Evolutionary conservation across 2,797 vertebrate genomes (phyloP).

Genomic region (Selene dorsalis): DNA sequence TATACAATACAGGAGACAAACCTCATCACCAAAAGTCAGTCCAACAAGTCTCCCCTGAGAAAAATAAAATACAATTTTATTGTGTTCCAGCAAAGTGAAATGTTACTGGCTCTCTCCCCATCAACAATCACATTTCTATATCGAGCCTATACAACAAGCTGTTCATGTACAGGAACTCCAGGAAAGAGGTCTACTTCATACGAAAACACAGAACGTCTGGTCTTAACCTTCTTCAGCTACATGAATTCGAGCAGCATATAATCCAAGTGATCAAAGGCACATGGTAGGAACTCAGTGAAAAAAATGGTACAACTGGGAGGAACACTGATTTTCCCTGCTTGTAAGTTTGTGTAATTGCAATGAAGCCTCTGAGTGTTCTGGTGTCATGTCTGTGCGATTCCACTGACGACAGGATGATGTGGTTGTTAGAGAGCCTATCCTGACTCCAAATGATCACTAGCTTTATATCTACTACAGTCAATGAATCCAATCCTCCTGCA

Average conservation of each 20-base stretch:
- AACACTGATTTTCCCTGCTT: constrained; percentile 24
- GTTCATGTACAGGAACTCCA: not conserved
- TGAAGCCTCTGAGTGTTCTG: constrained; percentile 37
- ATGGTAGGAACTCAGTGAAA: not conserved
- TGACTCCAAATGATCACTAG: constrained; percentile 23
- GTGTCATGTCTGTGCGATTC: constrained; percentile 26
- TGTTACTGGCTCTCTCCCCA: not conserved
- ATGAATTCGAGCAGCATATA: not conserved
- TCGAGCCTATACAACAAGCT: no score
- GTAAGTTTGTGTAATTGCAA: constrained; percentile 37
- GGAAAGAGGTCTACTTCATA: not conserved
- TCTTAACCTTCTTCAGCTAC: not conserved
- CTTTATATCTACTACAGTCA: constrained; percentile 38
- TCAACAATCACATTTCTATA: not conserved
- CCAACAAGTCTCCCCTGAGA: not conserved
- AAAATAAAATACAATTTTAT: not conserved
- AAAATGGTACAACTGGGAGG: constrained; percentile 19
- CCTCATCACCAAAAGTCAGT: not conserved
- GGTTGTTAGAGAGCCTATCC: constrained; percentile 10
- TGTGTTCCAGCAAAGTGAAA: not conserved
- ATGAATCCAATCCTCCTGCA: constrained; percentile 18
- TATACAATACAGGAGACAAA: not conserved
- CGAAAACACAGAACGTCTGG: not conserved
- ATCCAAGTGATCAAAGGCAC: not conserved
- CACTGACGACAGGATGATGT: constrained; percentile 39